Evolutionary conservation across 2,113 vertebrate genomes (phyloP).

Genomic region (Grantiella picta): DNA sequence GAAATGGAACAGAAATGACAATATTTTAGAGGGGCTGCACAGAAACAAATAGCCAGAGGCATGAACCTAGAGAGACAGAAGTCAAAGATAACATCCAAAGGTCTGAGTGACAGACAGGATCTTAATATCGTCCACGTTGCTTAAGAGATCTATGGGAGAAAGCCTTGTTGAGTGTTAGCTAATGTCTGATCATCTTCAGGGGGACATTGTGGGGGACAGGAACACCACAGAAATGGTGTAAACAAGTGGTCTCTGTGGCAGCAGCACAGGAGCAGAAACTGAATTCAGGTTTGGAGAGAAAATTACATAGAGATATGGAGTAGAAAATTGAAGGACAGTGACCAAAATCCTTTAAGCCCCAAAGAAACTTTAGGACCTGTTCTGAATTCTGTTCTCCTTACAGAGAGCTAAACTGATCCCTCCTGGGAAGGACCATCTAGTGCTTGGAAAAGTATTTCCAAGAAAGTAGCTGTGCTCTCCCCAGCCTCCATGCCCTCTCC

Average conservation of each 20-base stretch:
- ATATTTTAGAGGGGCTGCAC: background rate
- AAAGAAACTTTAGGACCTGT: background rate
- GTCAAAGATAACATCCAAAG: fast-evolving
- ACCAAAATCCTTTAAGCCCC: background rate
- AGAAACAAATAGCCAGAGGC: background rate
- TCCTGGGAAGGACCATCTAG: background rate
- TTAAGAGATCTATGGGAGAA: background rate
- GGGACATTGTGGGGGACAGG: background rate
- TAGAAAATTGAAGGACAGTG: background rate
- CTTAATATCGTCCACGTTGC: fast-evolving
- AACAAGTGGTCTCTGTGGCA: background rate
- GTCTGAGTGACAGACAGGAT: background rate
- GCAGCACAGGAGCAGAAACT: background rate
- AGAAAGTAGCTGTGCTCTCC: background rate
- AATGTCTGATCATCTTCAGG: background rate
- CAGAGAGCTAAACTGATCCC: background rate
- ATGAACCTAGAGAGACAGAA: background rate
- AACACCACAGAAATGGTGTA: background rate
- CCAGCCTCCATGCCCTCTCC: background rate
- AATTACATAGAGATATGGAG: background rate
- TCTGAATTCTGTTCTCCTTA: background rate
- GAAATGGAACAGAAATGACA: background rate
- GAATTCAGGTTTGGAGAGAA: background rate
- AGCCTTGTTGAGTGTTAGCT: background rate
- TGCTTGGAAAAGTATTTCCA: background rate